Base-by-base conservation (phyloP, 2,888 invertebrate species). In the Axea sp. region DNA sequence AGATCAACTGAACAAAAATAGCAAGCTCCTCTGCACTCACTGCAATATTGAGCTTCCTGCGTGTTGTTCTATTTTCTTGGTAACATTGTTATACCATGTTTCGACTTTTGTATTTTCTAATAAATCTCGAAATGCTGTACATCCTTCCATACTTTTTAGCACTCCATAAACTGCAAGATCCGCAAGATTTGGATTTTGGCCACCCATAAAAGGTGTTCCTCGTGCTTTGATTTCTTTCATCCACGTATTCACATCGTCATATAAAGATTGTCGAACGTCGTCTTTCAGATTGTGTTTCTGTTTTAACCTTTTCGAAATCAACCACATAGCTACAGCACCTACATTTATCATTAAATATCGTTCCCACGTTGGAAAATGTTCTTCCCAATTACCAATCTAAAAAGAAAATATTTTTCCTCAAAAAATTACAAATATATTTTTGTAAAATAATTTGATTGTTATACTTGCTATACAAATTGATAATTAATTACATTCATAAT, bases 321-420 rank as follows among this genome's bases (percentile, higher is more conserved):
- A 83, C 91, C 93, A 98, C 99, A 99, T 99, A 0, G 95, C 98
- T 2, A 92, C 89, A 0, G 99, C 96, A 1, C 99, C 99, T 0
- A 95, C 92, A 84, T 98, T 96, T 0, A 99, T 93, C 88, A 98
- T 96, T 24, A 97, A 86, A 39, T 91, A 88, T 75, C 95, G 91
- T 87, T 98, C 97, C 94, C 95, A 95, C 0, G 90, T 84, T 0
- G 96, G 93, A 86, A 99, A 99, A 79, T 94, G 91, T 60, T 94
- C 91, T 60, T 94, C 92, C 99, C 99, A 99, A 72, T 95, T 93
- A 0, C 98, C 99, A 5, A 93, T 94, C 89, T 90, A 55, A 1
- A 73, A 11, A 49, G 30, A 28, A 24, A 47, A 8, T 24, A 7
- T 24, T 11, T 24, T 24, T 41, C 7, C n/a, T n/a, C n/a, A n/a